Evolutionary conservation across 1,140 invertebrate species (phyloP).

Genomic region (Pogonomyrmex barbatus): DNA sequence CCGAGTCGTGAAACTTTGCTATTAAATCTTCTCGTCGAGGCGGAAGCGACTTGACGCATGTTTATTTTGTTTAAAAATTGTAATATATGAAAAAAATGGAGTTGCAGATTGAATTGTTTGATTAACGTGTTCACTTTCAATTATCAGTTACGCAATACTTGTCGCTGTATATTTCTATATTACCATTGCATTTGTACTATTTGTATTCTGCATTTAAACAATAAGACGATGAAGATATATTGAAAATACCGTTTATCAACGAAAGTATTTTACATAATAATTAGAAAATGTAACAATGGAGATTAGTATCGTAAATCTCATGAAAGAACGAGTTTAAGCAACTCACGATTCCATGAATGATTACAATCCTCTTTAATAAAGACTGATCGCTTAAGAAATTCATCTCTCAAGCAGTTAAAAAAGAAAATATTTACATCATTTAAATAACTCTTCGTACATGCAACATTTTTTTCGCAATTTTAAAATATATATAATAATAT

Average conservation of each 20-base stretch:
- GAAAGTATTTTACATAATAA: not conserved
- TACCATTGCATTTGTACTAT: not conserved
- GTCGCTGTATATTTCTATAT: not conserved
- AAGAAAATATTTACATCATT: not conserved
- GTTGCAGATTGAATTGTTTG: not conserved
- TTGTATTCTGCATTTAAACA: slow-evolving; percentile 5
- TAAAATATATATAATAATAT: not conserved
- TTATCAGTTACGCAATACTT: slow-evolving; percentile 10
- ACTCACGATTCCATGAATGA: not conserved
- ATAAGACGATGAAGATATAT: not conserved
- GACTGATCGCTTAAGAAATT: not conserved
- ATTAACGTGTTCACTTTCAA: not conserved
- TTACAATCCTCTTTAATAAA: not conserved
- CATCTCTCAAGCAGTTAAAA: not conserved
- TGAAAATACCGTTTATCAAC: not conserved
- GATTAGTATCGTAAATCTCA: not conserved
- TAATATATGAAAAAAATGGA: not conserved
- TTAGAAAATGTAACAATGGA: not conserved
- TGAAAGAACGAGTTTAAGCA: not conserved
- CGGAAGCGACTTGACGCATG: not conserved
- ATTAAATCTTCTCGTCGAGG: not conserved
- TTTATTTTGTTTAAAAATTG: not conserved
- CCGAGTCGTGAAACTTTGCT: slow-evolving; percentile 20
- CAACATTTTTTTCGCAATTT: not conserved
- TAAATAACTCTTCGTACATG: not conserved